Percentiles rank a stretch among this genome's conserved stretches.
Evolutionary conservation across 2,888 invertebrate species (phyloP).

Genomic region (Pristionchus japonicus): DNA sequence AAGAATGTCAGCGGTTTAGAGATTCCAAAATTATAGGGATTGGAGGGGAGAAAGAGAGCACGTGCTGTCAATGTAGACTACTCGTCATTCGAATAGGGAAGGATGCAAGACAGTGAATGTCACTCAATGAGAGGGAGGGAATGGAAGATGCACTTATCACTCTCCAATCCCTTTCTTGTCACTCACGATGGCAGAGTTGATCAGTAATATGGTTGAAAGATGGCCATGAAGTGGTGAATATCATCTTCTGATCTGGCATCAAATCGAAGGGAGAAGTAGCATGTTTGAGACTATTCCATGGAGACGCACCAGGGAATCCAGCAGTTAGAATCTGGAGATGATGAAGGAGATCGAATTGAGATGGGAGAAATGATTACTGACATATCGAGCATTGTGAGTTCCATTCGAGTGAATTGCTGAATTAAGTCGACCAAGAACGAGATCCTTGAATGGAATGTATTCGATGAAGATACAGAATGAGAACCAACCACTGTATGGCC

Average conservation of each 20-base stretch:
- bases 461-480: too few species aligned
- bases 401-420: neutral
- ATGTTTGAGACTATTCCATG: neutral
- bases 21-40: neutral
- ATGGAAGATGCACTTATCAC: too few species aligned
- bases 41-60: neutral
- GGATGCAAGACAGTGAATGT: neutral
- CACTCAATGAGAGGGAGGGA: too few species aligned
- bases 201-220: neutral
- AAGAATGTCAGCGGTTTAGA: neutral
- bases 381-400: neutral
- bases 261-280: neutral
- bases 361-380: neutral
- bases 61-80: neutral
- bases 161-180: too few species aligned
- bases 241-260: neutral
- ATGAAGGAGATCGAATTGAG: neutral
- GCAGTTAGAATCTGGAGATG: neutral
- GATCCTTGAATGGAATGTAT: neutral
- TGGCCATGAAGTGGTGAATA: neutral
- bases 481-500: constrained; percentile 35
- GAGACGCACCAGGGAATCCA: neutral
- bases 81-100: neutral
- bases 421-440: neutral
- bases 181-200: neutral